Evolutionary conservation across 2,888 invertebrate genomes (phyloP).

Genomic region (Muschampia plurimacula): DNA sequence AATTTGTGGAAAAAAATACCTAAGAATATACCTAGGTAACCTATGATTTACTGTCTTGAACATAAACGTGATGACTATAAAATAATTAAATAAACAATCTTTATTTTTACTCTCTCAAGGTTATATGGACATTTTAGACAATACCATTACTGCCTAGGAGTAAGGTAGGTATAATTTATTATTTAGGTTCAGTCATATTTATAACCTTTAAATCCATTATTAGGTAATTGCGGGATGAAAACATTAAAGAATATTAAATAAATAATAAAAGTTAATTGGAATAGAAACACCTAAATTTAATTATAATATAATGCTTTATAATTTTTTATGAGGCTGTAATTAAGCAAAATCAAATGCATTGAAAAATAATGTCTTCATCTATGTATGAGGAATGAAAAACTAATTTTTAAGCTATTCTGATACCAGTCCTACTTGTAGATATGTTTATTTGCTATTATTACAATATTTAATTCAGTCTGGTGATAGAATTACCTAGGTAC

Average conservation of each 20-base stretch:
- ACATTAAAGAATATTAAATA: background rate
- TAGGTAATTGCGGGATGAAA: background rate
- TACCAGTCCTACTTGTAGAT: background rate
- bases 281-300: constrained; percentile 6
- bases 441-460: background rate
- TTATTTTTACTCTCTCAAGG: background rate
- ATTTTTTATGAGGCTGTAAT: background rate
- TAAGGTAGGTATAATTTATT: too few relatives aligned
- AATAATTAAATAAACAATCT: background rate
- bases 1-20: background rate
- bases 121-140: background rate
- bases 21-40: background rate
- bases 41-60: background rate
- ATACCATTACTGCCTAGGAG: too few relatives aligned
- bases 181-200: too few relatives aligned
- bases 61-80: background rate
- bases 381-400: background rate
- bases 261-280: background rate
- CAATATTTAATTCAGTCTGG: too few relatives aligned
- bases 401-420: background rate
- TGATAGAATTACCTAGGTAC: too few relatives aligned
- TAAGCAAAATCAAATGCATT: background rate
- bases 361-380: background rate
- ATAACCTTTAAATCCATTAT: too few relatives aligned
- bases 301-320: background rate